These are phyloP conservation scores for Aspidapion aeneum DNA, from an alignment of 2,888 invertebrate species.

Conservation along the genomic window DNA sequence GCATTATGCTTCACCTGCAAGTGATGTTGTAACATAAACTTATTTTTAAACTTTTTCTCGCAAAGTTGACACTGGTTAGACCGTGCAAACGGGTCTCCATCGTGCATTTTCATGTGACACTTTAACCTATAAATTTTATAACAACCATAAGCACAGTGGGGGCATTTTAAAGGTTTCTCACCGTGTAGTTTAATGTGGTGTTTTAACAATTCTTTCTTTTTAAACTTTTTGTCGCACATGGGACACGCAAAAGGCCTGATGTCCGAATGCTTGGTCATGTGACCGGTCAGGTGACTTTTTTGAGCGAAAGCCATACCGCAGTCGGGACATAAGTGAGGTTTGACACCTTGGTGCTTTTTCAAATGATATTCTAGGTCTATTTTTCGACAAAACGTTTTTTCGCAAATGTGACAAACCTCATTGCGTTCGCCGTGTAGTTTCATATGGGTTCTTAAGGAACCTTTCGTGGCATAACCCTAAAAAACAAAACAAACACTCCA, in stretches of 20 bases:
- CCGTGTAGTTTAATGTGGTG: slow-evolving; percentile 38
- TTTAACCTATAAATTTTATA: slow-evolving; percentile 36
- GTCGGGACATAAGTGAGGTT: slow-evolving; percentile 38
- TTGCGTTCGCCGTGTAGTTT: slow-evolving; percentile 40
- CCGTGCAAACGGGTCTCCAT: slow-evolving; percentile 17
- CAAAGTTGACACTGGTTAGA: slow-evolving; percentile 20
- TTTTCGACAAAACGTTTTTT: slow-evolving; percentile 40
- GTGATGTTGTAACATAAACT: slow-evolving; percentile 18
- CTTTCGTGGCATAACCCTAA: slow-evolving; percentile 37
- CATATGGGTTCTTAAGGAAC: slow-evolving; percentile 42
- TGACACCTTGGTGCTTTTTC: slow-evolving; percentile 35
- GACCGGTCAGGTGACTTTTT: slow-evolving; percentile 38
- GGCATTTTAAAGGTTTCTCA: slow-evolving; percentile 37
- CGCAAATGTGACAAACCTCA: slow-evolving; percentile 39
- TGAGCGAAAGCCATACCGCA: slow-evolving; percentile 40
- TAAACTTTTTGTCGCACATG: slow-evolving; percentile 37
- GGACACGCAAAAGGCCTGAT: slow-evolving; percentile 36
- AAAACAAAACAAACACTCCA: no score
- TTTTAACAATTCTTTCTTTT: slow-evolving; percentile 37
- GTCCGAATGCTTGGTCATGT: slow-evolving; percentile 37
- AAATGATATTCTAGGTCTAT: slow-evolving; percentile 40
- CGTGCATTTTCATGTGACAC: slow-evolving; percentile 36
- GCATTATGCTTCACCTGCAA: slow-evolving; percentile 22
- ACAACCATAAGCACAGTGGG: slow-evolving; percentile 37
- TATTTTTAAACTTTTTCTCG: slow-evolving; percentile 15